phyloP scores from a whole-genome alignment of 2,113 vertebrate genomes.

The Pseudopipra pipra region DNA sequence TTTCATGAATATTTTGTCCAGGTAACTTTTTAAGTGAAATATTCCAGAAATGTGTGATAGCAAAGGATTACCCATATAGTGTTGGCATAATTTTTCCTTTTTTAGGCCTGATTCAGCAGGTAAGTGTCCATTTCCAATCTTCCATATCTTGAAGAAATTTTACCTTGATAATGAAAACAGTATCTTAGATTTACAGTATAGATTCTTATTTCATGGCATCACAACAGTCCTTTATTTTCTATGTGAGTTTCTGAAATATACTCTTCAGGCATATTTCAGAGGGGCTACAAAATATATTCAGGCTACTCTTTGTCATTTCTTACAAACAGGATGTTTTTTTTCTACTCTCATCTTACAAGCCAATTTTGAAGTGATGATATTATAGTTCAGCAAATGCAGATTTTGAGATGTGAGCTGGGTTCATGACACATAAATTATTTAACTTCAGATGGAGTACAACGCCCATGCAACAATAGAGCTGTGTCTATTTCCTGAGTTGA shows the following conservation, averaged over 20 bases:
- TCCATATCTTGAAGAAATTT: neutral
- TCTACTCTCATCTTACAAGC: neutral
- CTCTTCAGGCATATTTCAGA: neutral
- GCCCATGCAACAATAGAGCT: neutral
- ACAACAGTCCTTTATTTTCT: neutral
- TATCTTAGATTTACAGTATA: neutral
- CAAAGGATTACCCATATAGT: neutral
- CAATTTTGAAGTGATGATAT: neutral
- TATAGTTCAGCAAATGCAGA: neutral
- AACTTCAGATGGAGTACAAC: neutral
- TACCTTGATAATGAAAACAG: neutral
- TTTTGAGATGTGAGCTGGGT: neutral
- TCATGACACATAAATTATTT: neutral
- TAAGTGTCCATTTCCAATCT: neutral
- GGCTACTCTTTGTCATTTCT: neutral
- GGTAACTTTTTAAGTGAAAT: neutral
- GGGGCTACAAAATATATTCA: neutral
- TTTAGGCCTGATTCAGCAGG: neutral
- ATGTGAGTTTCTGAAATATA: neutral
- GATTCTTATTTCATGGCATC: neutral
- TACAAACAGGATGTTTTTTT: neutral
- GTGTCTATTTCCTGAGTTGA: neutral
- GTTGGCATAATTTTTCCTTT: neutral
- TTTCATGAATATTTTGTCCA: neutral
- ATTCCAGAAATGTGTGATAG: neutral